Percentiles rank a stretch among this genome's conserved stretches.
Evolutionary conservation across 2,113 vertebrate genomes (phyloP).

Genomic region (Aleadryas rufinucha): DNA sequence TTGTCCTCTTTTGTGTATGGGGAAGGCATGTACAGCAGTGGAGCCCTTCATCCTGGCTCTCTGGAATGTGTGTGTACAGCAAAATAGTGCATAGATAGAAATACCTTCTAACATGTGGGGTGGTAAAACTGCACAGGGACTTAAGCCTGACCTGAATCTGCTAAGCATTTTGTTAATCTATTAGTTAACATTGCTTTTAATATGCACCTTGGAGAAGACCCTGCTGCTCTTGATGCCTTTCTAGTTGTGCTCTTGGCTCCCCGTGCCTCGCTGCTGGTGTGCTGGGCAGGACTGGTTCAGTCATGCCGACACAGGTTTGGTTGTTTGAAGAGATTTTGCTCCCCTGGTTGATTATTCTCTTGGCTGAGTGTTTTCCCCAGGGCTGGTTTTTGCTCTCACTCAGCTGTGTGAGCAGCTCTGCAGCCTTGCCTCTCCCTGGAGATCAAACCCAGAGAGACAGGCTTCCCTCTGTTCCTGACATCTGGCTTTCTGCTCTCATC

Average conservation of each 20-base stretch:
- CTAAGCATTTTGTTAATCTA: neutral
- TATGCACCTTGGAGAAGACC: neutral
- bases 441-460: neutral
- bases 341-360: neutral
- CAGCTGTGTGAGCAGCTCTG: neutral
- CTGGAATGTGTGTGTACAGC: neutral
- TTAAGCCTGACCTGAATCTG: neutral
- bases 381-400: neutral
- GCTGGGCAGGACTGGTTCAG: neutral
- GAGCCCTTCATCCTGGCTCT: neutral
- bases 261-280: neutral
- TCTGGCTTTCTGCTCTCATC: neutral
- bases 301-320: neutral
- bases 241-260: neutral
- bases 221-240: neutral
- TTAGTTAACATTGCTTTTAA: neutral
- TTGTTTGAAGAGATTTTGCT: neutral
- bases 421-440: neutral
- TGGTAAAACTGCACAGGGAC: fast-evolving
- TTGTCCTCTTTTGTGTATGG: neutral
- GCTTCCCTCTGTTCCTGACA: neutral
- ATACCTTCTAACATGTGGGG: neutral
- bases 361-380: neutral
- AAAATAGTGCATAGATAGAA: neutral
- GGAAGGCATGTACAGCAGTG: neutral